phyloP scores from a whole-genome alignment of 2,113 vertebrate species.

The Phaethornis superciliosus region DNA sequence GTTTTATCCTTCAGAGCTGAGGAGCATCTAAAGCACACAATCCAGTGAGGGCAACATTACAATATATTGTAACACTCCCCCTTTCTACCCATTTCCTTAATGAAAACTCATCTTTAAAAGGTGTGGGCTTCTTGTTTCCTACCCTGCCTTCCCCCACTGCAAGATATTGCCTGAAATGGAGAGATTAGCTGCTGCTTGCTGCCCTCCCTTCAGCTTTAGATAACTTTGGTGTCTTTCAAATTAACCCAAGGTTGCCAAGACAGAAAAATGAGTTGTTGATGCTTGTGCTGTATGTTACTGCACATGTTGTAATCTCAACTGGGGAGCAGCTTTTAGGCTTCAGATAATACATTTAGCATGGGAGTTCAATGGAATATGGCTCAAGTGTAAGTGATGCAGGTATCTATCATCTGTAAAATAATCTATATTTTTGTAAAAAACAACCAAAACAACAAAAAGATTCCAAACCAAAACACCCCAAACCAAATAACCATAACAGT shows the following conservation, averaged over 20 bases:
- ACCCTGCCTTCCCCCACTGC: background rate
- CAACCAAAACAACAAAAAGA: background rate
- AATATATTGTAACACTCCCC: background rate
- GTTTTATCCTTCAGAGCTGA: background rate
- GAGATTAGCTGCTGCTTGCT: slow-evolving; percentile 27
- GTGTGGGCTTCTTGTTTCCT: background rate
- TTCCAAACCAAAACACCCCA: background rate
- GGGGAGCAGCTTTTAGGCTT: background rate
- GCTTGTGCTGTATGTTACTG: background rate
- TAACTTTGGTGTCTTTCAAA: background rate
- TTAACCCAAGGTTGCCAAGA: background rate
- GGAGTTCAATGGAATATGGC: background rate
- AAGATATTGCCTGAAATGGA: slow-evolving; percentile 24
- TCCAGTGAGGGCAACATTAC: background rate
- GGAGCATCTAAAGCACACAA: background rate
- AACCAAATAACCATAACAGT: background rate
- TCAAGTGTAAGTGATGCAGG: background rate
- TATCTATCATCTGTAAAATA: background rate
- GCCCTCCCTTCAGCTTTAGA: background rate
- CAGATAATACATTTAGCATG: background rate
- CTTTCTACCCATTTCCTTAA: background rate
- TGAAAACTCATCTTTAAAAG: background rate
- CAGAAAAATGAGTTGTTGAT: background rate
- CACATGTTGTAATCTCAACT: background rate
- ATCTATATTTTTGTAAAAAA: background rate